Evolutionary conservation across 2,113 vertebrate genomes (phyloP).

Genomic region (Vireo altiloquus): DNA sequence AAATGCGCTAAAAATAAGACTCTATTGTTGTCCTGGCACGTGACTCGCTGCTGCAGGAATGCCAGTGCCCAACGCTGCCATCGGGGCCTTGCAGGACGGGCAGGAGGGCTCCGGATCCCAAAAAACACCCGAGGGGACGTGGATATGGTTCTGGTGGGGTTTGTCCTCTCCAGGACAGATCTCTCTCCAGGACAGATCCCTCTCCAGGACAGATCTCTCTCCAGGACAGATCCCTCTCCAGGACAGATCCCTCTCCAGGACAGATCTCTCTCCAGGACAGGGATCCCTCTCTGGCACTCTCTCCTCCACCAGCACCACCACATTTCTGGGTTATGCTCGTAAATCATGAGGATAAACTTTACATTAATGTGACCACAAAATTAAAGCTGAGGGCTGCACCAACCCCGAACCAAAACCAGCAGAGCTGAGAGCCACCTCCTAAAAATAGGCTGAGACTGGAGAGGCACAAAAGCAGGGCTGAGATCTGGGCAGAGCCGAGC

Average conservation of each 20-base stretch:
- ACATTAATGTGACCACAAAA: background rate
- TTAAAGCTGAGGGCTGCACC: background rate
- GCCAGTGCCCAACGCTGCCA: background rate
- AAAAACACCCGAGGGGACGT: background rate
- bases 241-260: background rate
- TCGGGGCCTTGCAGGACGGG: background rate
- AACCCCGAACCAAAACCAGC: background rate
- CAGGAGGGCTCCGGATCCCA: background rate
- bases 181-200: background rate
- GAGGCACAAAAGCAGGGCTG: background rate
- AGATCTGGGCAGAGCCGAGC: background rate
- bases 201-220: background rate
- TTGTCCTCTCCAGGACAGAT: background rate
- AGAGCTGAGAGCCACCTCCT: background rate
- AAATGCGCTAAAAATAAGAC: slow-evolving; percentile 34
- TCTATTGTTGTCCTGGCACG: background rate
- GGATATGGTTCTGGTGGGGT: background rate
- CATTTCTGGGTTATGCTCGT: background rate
- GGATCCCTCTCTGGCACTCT: background rate
- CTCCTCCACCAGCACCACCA: background rate
- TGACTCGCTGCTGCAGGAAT: background rate
- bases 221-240: background rate
- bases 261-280: background rate
- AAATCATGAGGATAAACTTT: background rate
- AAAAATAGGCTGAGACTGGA: background rate